These are phyloP conservation scores for Isoperla grammatica DNA, from an alignment of 2,888 invertebrate genomes.

Conservation along the genomic window DNA sequence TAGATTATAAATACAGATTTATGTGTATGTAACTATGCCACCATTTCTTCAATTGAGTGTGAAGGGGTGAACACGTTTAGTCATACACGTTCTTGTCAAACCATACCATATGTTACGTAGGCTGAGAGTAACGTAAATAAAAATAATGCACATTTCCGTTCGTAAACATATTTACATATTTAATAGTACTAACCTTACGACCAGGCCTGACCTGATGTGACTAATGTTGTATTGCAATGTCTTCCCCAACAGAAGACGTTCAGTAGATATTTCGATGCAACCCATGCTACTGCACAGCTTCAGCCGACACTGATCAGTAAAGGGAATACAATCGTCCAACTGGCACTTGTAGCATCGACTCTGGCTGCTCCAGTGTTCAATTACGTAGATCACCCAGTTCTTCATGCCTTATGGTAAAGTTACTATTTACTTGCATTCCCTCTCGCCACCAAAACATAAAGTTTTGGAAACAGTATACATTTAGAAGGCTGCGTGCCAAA, in stretches of 20 bases:
- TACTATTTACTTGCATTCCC: slow-evolving; percentile 9
- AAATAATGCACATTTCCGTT: not conserved
- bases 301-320: slow-evolving; percentile 92
- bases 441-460: not conserved
- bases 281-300: slow-evolving; percentile 85
- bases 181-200: too few species aligned
- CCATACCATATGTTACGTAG: too few species aligned
- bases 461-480: not conserved
- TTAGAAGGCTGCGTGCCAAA: too few species aligned
- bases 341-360: slow-evolving; percentile 77
- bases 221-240: too few species aligned
- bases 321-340: slow-evolving; percentile 88
- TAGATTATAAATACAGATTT: too few species aligned
- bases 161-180: not conserved
- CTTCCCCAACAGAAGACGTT: slow-evolving; percentile 67
- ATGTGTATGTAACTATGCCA: too few species aligned
- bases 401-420: slow-evolving; percentile 67
- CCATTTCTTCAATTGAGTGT: too few species aligned
- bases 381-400: slow-evolving; percentile 71
- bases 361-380: slow-evolving; percentile 88
- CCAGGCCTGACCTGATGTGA: too few species aligned
- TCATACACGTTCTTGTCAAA: too few species aligned
- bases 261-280: slow-evolving; percentile 84
- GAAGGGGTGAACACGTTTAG: too few species aligned
- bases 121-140: too few species aligned